Conservation (phyloP, 2,113 vertebrate species). For the Lichenostomus cassidix region DNA sequence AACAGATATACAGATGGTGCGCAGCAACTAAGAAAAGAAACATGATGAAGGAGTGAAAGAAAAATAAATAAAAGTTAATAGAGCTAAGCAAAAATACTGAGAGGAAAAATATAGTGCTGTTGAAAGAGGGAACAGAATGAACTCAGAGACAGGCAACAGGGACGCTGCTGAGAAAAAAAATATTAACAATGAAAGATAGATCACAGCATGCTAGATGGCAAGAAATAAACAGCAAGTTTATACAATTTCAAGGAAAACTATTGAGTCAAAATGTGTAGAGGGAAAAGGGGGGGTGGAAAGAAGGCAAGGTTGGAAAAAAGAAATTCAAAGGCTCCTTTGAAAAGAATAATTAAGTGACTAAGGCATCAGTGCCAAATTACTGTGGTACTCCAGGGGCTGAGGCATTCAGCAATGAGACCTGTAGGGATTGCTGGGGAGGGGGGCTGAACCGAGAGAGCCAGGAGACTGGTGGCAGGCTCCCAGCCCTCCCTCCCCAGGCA, state of each 20-base stretch:
- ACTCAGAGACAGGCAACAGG: conserved; percentile 40
- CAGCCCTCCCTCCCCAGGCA: neutral
- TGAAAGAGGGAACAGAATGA: conserved; percentile 52
- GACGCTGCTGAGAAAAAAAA: conserved; percentile 38
- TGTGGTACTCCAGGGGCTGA: neutral
- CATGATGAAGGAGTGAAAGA: conserved; percentile 49
- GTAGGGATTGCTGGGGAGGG: neutral
- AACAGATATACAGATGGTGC: conserved; percentile 52
- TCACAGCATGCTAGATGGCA: conserved; percentile 42
- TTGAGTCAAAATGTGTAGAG: conserved; percentile 42
- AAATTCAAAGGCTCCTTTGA: conserved; percentile 20
- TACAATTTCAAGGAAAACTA: conserved; percentile 58
- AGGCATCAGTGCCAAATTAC: conserved; percentile 25
- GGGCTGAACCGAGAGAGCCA: fast-evolving
- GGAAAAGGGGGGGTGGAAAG: conserved; percentile 5
- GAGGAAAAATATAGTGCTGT: conserved; percentile 48
- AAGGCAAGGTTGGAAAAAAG: neutral
- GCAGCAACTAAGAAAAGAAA: conserved; percentile 51
- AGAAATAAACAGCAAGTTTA: conserved; percentile 67
- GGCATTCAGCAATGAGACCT: neutral
- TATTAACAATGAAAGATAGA: conserved; percentile 62
- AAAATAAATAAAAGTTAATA: conserved; percentile 73
- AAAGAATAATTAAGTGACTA: conserved; percentile 57
- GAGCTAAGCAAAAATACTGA: conserved; percentile 66
- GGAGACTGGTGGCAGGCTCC: neutral